phyloP scores from a whole-genome alignment of 2,797 vertebrate species.

The Propithecus deckenii region DNA sequence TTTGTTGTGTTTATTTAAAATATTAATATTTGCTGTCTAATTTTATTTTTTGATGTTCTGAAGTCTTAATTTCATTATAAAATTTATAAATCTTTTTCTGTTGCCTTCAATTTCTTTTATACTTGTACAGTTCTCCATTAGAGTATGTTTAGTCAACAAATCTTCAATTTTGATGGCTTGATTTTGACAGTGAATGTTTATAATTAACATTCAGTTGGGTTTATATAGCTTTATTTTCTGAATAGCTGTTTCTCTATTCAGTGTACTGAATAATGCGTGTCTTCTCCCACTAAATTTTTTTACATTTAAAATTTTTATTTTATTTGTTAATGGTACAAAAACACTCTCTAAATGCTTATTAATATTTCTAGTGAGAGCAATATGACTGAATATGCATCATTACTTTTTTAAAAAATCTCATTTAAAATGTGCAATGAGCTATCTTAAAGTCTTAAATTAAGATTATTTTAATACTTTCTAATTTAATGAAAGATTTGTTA shows the following conservation, averaged over 20 bases:
- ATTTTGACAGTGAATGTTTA: slow-evolving; percentile 15
- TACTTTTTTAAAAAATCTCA: neutral
- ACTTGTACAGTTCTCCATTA: neutral
- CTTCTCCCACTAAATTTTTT: neutral
- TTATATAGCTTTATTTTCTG: neutral
- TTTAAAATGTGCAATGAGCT: neutral
- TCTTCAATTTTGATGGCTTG: neutral
- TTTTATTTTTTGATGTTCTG: neutral
- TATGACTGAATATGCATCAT: neutral
- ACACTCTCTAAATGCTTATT: neutral
- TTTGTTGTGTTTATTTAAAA: slow-evolving; percentile 15
- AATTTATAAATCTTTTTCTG: neutral
- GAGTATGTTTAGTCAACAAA: neutral
- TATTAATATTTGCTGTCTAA: neutral
- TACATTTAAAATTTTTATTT: neutral
- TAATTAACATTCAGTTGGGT: neutral
- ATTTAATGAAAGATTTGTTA: too few relatives aligned
- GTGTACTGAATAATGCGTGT: neutral
- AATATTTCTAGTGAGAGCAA: neutral
- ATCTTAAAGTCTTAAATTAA: neutral
- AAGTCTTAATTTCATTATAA: slow-evolving; percentile 32
- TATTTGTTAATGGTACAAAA: slow-evolving; percentile 3
- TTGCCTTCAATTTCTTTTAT: neutral
- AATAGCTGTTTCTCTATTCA: neutral
- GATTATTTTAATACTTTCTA: neutral